A percentile compares a stretch with the other conserved stretches of the same genome.
phyloP scores from a whole-genome alignment of 2,113 vertebrate genomes.

The Sterna hirundo region DNA sequence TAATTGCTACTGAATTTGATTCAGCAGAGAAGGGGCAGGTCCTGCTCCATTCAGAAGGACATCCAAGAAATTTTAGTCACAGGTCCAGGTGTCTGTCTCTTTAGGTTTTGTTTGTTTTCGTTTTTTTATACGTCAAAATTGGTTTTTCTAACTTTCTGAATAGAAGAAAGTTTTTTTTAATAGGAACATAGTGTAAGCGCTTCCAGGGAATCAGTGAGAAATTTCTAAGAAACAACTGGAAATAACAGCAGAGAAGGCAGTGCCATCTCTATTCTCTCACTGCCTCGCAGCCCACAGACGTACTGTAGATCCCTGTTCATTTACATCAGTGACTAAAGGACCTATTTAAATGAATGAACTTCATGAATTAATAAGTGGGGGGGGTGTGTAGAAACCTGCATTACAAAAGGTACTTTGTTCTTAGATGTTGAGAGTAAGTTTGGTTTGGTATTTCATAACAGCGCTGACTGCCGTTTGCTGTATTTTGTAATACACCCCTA shows the following conservation, averaged over 20 bases:
- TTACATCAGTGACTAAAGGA: slow-evolving; percentile 41
- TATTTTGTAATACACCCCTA: neutral
- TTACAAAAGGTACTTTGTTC: slow-evolving; percentile 61
- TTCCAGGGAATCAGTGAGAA: neutral
- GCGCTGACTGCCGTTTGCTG: neutral
- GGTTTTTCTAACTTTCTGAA: neutral
- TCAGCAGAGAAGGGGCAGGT: neutral
- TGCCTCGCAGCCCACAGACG: neutral
- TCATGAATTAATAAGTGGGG: slow-evolving; percentile 36
- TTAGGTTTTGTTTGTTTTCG: neutral
- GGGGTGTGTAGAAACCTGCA: neutral
- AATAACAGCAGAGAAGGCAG: slow-evolving; percentile 14
- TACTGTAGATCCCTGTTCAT: slow-evolving; percentile 33
- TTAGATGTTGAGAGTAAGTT: neutral
- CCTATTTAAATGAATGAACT: slow-evolving; percentile 59
- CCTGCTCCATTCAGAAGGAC: neutral
- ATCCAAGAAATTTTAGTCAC: neutral
- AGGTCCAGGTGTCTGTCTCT: neutral
- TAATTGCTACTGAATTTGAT: neutral
- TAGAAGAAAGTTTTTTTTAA: neutral
- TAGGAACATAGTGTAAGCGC: neutral
- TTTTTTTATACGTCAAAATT: neutral
- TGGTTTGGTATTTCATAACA: slow-evolving; percentile 52
- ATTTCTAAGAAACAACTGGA: slow-evolving; percentile 19
- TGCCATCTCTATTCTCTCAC: slow-evolving; percentile 41